Evolutionary conservation across 2,888 invertebrate species (phyloP).

Genomic region (Anagyrus pseudococci): DNA sequence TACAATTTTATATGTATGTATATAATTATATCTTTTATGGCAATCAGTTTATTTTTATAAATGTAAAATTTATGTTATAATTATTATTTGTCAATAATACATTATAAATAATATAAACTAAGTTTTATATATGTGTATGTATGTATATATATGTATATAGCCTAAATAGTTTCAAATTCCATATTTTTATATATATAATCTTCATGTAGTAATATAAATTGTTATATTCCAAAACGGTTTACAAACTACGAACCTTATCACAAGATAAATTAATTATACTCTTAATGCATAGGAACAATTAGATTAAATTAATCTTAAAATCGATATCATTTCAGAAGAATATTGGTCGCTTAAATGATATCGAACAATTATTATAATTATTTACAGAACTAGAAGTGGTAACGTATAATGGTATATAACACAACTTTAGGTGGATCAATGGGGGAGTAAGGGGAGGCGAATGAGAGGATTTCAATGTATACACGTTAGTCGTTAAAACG

Average conservation of each 20-base stretch:
- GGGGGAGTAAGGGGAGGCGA: no score
- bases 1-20: neutral
- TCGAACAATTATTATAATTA: conserved; percentile 4
- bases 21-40: neutral
- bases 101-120: neutral
- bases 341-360: conserved; percentile 12
- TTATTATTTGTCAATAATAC: conserved; percentile 1
- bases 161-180: no score
- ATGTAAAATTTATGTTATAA: conserved; percentile 11
- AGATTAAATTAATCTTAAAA: neutral
- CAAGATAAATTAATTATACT: neutral
- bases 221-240: neutral
- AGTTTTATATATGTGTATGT: neutral
- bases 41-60: conserved; percentile 2
- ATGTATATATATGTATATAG: no score
- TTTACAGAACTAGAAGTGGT: neutral
- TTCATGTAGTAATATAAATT: neutral
- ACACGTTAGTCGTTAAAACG: neutral
- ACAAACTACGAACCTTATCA: conserved; percentile 3
- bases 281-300: conserved; percentile 3
- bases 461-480: neutral
- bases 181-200: neutral
- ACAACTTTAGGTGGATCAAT: no score
- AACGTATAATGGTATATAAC: neutral
- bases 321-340: conserved; percentile 1